Conservation (phyloP, 2,113 vertebrate genomes). For the Gnathonemus longibarbis region DNA sequence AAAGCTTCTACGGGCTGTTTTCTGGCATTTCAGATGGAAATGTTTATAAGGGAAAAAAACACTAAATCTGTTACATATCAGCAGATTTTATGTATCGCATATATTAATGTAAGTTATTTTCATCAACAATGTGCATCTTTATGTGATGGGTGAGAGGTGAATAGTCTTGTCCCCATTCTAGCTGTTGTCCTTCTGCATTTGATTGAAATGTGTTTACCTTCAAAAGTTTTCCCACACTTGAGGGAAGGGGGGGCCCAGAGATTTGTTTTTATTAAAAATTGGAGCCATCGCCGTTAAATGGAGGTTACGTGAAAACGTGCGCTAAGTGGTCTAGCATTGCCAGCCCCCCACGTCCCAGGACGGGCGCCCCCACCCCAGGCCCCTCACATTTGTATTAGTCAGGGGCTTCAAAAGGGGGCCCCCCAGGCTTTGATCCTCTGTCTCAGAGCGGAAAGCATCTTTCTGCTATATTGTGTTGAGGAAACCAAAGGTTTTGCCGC, state of each 20-base stretch:
- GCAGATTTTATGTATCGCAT: not conserved
- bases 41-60: not conserved
- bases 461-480: constrained; percentile 57
- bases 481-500: constrained; percentile 53
- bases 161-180: not conserved
- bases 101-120: not conserved
- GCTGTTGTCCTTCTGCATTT: constrained; percentile 31
- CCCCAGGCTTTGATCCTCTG: constrained; percentile 86
- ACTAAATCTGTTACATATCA: not conserved
- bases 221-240: constrained; percentile 50
- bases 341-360: constrained; percentile 46
- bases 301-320: constrained; percentile 51
- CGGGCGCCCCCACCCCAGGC: constrained; percentile 53
- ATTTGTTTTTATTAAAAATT: constrained; percentile 48
- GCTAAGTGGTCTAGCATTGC: constrained; percentile 47
- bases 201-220: constrained; percentile 40
- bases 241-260: constrained; percentile 13
- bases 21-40: not conserved
- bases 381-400: constrained; percentile 75
- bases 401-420: constrained; percentile 90
- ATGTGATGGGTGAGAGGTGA: not conserved
- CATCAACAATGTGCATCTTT: not conserved
- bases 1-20: not conserved
- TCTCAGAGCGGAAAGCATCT: constrained; percentile 68
- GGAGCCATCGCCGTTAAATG: constrained; percentile 38